Conservation (phyloP, 92 coral and sea anemone species). For the Umimayanthus kanabou region DNA sequence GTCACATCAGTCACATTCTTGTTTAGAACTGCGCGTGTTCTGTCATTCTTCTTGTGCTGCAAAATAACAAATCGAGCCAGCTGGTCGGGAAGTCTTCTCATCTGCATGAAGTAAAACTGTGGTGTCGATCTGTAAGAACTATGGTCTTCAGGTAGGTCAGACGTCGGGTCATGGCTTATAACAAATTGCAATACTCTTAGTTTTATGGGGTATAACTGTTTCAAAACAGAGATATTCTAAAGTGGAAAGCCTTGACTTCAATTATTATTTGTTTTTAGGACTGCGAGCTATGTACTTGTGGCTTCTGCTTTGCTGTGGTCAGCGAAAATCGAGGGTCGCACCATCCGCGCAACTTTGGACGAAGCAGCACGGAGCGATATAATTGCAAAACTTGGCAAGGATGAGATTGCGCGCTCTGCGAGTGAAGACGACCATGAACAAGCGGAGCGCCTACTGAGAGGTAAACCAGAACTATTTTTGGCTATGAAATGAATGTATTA, state of each 20-base stretch:
- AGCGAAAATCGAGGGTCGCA: slow-evolving; percentile 2
- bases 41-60: background rate
- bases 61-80: background rate
- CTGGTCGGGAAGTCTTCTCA: slow-evolving; percentile 4
- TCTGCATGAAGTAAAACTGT: slow-evolving; percentile 11
- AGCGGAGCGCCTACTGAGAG: background rate
- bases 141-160: slow-evolving; percentile 28
- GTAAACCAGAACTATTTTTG: background rate
- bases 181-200: background rate
- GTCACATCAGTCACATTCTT: background rate
- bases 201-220: background rate
- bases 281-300: slow-evolving; percentile 5
- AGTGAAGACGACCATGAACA: background rate
- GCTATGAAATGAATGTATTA: background rate
- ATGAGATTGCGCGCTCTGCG: background rate
- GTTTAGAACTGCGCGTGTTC: background rate
- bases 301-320: background rate
- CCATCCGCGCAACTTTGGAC: background rate
- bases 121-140: background rate
- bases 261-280: slow-evolving; percentile 20
- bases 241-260: background rate
- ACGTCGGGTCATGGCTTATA: background rate
- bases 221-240: background rate
- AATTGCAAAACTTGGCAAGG: background rate
- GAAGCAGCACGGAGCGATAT: background rate